Evolutionary conservation across 2,113 vertebrate species (phyloP), one percentile per base, ranked within the genome.

Genomic region (Delphinus delphis): DNA sequence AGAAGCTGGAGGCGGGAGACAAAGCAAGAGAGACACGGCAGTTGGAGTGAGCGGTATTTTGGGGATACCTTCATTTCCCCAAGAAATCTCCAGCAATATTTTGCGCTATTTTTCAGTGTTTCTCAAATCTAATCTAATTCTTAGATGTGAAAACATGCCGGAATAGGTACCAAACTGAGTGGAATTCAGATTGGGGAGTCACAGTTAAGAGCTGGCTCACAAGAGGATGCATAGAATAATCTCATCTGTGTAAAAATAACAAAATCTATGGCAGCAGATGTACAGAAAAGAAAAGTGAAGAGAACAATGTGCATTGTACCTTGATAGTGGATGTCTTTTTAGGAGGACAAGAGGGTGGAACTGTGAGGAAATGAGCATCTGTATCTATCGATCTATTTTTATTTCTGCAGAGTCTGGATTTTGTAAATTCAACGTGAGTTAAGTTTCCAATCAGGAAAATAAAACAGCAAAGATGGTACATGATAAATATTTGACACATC

Each of bases 71-170:
- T 3, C 68, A 31, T 91, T 77, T 92, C 6, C 70, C 26, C 41
- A 92, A 82, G 71, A 89, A 79, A 93, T 83, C 7, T 53, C 17
- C 12, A 50, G 25, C 9, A 68, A 77, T 36, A 28, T 74, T 92
- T 87, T 74, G 50, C 23, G 44, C 70, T 31, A 44, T 73, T 93
- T 97, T 91, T 53, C 11, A 73, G 6, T 91, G 68, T 68, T 95
- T 95, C 67, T 79, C 20, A 50, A 96, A 70, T 55, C 36, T 63
- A 82, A 89, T 93, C 60, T 74, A 74, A 63, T 93, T 83, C 62
- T 82, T 41, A 36, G 26, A 68, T 87, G 55, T 83, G 73, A 95
- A 93, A 92, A 44, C 8, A 47, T 31, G 15, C 33, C 82, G 55
- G 26, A 36, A 55, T 79, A 33, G 11, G 36, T 79, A 76, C 93